Conservation (phyloP, 2,797 vertebrate species). For the Percopsis omiscomaycus region DNA sequence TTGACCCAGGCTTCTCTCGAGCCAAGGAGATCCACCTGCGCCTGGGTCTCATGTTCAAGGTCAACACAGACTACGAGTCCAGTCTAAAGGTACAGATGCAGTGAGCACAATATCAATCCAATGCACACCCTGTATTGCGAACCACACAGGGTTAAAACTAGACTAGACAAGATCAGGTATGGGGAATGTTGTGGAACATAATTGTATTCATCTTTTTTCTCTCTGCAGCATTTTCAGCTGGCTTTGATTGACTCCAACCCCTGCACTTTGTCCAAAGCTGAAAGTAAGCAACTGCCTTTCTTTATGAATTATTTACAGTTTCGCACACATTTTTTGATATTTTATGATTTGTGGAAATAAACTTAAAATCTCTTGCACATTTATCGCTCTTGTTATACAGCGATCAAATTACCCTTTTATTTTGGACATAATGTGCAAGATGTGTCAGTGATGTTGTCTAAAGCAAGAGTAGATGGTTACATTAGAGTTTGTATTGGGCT, state of each 20-base stretch:
- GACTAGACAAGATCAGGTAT: too few species aligned
- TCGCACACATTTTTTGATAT: neutral
- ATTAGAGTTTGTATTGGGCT: too few species aligned
- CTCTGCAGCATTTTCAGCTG: constrained; percentile 96
- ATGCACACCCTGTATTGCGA: too few species aligned
- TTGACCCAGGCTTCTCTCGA: constrained; percentile 96
- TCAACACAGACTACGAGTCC: constrained; percentile 98
- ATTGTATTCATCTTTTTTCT: neutral
- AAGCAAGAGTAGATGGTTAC: too few species aligned
- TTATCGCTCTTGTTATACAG: too few species aligned
- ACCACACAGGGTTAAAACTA: too few species aligned
- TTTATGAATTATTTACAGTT: neutral
- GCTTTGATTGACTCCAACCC: constrained; percentile 98
- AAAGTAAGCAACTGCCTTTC: constrained; percentile 86
- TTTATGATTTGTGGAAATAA: neutral
- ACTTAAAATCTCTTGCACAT: too few species aligned
- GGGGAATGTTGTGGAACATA: neutral
- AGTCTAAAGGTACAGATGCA: constrained; percentile 89
- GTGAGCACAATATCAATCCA: too few species aligned
- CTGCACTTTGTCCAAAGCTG: constrained; percentile 99
- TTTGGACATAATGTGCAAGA: too few species aligned
- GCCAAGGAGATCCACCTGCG: constrained; percentile 99
- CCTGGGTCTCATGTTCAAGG: constrained; percentile 99
- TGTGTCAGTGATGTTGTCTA: too few species aligned
- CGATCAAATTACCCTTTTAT: too few species aligned